Evolutionary conservation across 1,140 invertebrate genomes (phyloP).

Genomic region (Tetragnatha versicolor): DNA sequence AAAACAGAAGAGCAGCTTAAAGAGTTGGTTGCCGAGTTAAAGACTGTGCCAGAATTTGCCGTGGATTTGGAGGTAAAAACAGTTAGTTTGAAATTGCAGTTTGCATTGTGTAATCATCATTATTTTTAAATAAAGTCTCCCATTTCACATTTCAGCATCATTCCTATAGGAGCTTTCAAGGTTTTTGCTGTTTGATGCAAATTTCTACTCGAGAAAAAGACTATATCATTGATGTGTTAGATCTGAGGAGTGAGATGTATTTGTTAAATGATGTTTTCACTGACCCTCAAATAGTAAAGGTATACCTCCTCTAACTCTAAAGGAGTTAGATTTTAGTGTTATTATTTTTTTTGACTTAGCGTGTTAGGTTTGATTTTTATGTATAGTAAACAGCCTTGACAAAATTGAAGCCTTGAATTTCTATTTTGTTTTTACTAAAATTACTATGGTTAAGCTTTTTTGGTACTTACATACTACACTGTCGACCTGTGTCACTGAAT

Average conservation of each 20-base stretch:
- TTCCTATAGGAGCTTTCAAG: conserved; percentile 82
- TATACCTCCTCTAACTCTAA: no score
- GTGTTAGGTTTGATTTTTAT: no score
- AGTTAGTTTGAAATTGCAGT: neutral
- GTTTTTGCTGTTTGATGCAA: conserved; percentile 78
- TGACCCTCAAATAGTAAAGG: conserved; percentile 88
- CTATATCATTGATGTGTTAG: conserved; percentile 90
- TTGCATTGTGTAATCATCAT: neutral
- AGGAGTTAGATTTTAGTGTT: no score
- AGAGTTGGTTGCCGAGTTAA: conserved; percentile 73
- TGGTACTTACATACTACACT: no score
- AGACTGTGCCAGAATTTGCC: conserved; percentile 75
- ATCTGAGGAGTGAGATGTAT: conserved; percentile 81
- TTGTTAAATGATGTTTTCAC: conserved; percentile 91
- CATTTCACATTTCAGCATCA: conserved; percentile 73
- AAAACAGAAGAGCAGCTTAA: conserved; percentile 73
- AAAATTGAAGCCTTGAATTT: no score
- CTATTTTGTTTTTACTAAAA: no score
- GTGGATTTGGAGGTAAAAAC: conserved; percentile 80
- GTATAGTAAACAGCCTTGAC: no score
- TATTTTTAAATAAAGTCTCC: neutral
- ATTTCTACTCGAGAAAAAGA: conserved; percentile 87
- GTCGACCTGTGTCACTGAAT: no score
- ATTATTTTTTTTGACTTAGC: no score
- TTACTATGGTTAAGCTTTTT: no score